Base-by-base conservation (phyloP, 2,888 invertebrate species). In the Mythimna impura region DNA sequence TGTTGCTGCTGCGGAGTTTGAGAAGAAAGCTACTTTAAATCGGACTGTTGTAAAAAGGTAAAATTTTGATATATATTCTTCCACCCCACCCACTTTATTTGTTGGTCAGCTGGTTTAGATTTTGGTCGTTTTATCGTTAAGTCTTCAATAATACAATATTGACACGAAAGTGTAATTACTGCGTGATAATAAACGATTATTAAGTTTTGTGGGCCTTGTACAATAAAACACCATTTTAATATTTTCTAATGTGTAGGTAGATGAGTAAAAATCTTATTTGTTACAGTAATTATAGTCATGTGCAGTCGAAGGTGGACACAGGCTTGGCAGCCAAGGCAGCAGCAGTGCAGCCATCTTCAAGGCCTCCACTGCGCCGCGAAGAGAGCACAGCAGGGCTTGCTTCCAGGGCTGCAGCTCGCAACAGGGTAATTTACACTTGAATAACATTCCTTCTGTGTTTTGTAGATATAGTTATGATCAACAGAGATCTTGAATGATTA, bases 261-360 rank as follows among this genome's bases (percentile, higher is more conserved):
- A 73, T 17, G 17, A 50, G 36, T 75, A 61, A 55, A 62, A 63
- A 57, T 60, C 17, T 66, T 43, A 64, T 66, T 55, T 17, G 47
- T 90, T 89, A 4, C 88, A 94, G 92, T 76, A 95, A 91, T 83
- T 96, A 96, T 78, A 94, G 91, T 68, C 95, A 96, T 94, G 95
- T 96, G 7, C 94, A 93, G 77, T 95, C 96, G 0, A 96, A 95
- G 86, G 89, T 96, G 58, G 94, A 96, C 79, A 95, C 96, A 1
- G 95, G 96, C 3, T 88, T 94, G 40, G 84, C 92, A 7, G 82
- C 74, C 25, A 94, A 91, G 73, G 81, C 78, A 40, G 66, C 81
- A n/a, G 61, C 79, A 17, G 71, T 91, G 20, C 93, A 92, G 80
- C 93, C 94, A 8, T 81, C 93, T 2, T 79, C 92, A 3, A 89